phyloP scores from a whole-genome alignment of 2,113 vertebrate species.

The Siniperca chuatsi region DNA sequence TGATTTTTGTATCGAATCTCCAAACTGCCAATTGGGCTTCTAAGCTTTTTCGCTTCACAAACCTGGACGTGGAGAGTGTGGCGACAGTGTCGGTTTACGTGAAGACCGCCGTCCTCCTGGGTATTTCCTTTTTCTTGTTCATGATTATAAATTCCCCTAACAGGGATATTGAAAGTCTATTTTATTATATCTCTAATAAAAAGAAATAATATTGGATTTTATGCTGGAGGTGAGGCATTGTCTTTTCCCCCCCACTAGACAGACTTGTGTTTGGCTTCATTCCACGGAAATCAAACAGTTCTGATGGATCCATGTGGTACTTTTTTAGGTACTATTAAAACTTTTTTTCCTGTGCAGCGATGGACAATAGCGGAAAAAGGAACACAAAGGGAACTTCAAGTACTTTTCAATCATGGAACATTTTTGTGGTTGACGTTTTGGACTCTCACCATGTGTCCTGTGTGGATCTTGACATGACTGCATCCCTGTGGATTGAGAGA shows the following conservation, averaged over 20 bases:
- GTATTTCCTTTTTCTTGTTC: constrained; percentile 66
- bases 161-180: constrained; percentile 74
- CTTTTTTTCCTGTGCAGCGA: constrained; percentile 56
- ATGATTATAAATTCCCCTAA: constrained; percentile 60
- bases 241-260: constrained; percentile 42
- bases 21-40: constrained; percentile 55
- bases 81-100: constrained; percentile 40
- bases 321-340: constrained; percentile 64
- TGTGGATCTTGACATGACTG: constrained; percentile 61
- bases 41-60: constrained; percentile 46
- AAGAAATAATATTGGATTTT: constrained; percentile 77
- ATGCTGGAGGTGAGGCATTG: constrained; percentile 64
- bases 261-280: constrained; percentile 60
- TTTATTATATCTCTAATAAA: constrained; percentile 79
- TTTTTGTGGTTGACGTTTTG: constrained; percentile 66
- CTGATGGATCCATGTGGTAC: constrained; percentile 71
- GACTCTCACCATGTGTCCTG: constrained; percentile 64
- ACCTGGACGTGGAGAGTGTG: constrained; percentile 54
- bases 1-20: constrained; percentile 70
- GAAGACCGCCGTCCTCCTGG: constrained; percentile 77
- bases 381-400: constrained; percentile 82
- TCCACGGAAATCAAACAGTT: constrained; percentile 64
- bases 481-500: constrained; percentile 75
- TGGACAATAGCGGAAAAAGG: constrained; percentile 63
- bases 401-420: constrained; percentile 70